These are phyloP conservation scores for Portevinia maculata DNA, from an alignment of 2,888 invertebrate species.

Conservation along the genomic window DNA sequence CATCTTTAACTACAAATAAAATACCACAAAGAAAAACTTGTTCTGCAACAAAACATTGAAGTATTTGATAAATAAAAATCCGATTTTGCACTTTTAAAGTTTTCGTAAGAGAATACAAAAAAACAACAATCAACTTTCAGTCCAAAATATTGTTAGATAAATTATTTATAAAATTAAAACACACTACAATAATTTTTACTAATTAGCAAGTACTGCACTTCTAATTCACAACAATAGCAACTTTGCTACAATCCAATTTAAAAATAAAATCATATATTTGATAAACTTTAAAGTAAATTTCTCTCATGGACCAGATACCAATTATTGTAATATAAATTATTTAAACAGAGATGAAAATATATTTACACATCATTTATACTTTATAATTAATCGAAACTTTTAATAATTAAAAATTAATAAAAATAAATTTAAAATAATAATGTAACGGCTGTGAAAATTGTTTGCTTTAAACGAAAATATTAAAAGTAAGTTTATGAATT, in stretches of 20 bases:
- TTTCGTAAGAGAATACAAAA: too few species aligned
- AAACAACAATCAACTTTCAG: too few species aligned
- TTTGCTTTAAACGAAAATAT: slow-evolving; percentile 76
- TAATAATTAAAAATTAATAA: slow-evolving; percentile 24
- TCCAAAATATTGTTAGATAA: background rate
- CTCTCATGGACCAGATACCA: slow-evolving; percentile 72
- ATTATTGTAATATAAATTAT: slow-evolving; percentile 52
- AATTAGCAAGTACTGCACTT: slow-evolving; percentile 18
- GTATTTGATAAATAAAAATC: too few species aligned
- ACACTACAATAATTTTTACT: background rate
- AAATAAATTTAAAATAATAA: slow-evolving; percentile 69
- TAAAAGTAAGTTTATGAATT: slow-evolving; percentile 59
- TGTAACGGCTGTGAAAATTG: slow-evolving; percentile 80
- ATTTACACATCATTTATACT: slow-evolving; percentile 66
- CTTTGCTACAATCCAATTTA: slow-evolving; percentile 48
- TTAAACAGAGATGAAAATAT: slow-evolving; percentile 48
- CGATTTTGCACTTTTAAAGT: too few species aligned
- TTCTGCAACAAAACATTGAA: too few species aligned
- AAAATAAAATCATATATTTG: slow-evolving; percentile 4
- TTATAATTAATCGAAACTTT: slow-evolving; percentile 45
- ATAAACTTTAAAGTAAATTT: slow-evolving; percentile 41
- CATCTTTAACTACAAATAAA: too few species aligned
- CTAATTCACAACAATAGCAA: slow-evolving; percentile 44
- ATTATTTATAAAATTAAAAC: background rate
- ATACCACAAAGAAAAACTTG: too few species aligned